These are phyloP conservation scores for Nasua narica DNA, from an alignment of 2,797 vertebrate species.

Conservation along the genomic window DNA sequence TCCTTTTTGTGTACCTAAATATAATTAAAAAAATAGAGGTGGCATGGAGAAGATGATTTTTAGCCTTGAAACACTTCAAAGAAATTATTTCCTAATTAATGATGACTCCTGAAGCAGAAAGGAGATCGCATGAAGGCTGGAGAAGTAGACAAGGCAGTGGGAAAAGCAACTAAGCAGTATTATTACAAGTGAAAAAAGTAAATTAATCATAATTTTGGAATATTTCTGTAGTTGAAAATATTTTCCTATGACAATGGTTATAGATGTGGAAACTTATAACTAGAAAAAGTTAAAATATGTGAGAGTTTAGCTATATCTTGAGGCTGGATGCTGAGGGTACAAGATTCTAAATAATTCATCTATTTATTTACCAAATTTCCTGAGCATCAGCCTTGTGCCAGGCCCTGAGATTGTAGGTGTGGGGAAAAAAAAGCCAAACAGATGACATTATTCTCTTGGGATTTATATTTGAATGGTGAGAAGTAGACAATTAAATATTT, in stretches of 20 bases:
- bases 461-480: not conserved
- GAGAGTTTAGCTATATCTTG: not conserved
- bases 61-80: not conserved
- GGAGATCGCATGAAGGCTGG: not conserved
- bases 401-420: not conserved
- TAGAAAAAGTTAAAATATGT: not conserved
- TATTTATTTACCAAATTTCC: not conserved
- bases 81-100: not conserved
- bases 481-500: not conserved
- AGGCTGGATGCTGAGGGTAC: not conserved
- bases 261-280: not conserved
- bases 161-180: not conserved
- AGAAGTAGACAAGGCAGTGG: not conserved
- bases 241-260: not conserved
- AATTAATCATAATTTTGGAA: not conserved
- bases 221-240: conserved; percentile 31
- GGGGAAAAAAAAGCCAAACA: not conserved
- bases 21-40: not conserved
- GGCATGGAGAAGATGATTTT: not conserved
- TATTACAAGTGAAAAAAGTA: not conserved
- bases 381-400: not conserved
- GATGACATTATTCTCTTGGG: not conserved
- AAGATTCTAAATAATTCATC: not conserved
- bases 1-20: not conserved
- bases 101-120: not conserved